Evolutionary conservation across 2,888 invertebrate genomes (phyloP), one percentile per base, ranked within the genome.

Genomic region (Adineta ricciae): DNA sequence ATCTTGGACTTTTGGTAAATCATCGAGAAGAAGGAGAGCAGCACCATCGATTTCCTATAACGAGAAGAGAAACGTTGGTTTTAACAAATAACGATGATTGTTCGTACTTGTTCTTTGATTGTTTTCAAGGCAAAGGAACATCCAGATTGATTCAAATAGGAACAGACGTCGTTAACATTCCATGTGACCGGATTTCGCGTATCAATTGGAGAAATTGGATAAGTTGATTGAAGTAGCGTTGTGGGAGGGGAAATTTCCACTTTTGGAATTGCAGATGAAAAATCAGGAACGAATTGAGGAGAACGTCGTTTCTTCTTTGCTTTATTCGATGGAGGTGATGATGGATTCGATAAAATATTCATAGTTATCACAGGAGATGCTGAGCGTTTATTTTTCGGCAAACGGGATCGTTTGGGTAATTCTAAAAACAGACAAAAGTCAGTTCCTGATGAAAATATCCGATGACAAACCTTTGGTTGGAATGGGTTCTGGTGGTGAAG

Each of bases 31-130:
- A 32, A 64, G 64, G 87, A 94, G 93, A 2, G 94, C 94, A 88
- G 93, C 92, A 0, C 94, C 94, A 88, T 94, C 94, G 84, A 94
- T 93, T 89, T 94, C 93, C 92, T 93, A 32, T 56, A 9, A 5
- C 1, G 27, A 56, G 9, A 27, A 11, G 0, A 56, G 27, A 14
- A 88, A 5, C 89, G 11, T 27, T 11, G 88, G 87, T 86, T 83
- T 86, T 86, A 86, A 83, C 83, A 85, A 86, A 84, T 38, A 84
- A 49, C 32, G 38, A 84, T 8, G 8, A 49, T 32, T 64, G 1
- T 41, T 41, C 36, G 38, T 78, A 78, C 78, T 41, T 78, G 78
- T 78, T 78, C 78, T 78, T 78, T 78, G n/a, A 78, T 78, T 24
- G 38, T 78, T 41, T 78, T 41, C n/a, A 78, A n/a, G 9, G 78